Base-by-base conservation (phyloP, 2,888 invertebrate species). In the Hermodice carunculata region DNA sequence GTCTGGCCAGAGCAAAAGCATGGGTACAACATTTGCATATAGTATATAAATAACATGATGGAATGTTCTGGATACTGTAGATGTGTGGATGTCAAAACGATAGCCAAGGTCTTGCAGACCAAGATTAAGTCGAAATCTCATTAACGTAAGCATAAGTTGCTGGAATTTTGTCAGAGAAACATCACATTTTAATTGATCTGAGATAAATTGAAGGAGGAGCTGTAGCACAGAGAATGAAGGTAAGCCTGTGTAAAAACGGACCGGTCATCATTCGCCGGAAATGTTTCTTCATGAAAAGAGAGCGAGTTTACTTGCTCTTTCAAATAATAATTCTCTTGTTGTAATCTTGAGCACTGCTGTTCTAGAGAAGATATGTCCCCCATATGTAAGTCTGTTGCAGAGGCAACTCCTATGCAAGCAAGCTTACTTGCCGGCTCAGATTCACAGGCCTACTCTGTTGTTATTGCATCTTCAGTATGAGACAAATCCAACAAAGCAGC, bases 111-210 rank as follows among this genome's bases (percentile, higher is more conserved):
- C 52, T 42, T 61, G 57, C 11, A 54, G 40, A 17, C 60, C 28
- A 8, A 67, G 31, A 51, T 71, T 67, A 11, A 67, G 34, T n/a
- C 69, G 29, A 1, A 71, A 40, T 22, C 56, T 64, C 62, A 71
- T 64, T 24, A 71, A 32, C 14, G 61, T 52, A 17, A 69, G 8
- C 14, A 67, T 19, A 0, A 67, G n/a, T n/a, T 43, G 37, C 22
- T 71, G 52, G 60, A 71, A 69, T 40, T 60, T 65, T 26, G 56
- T 57, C 24, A 67, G 32, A 6, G 34, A 17, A 19, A 22, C 26
- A 42, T 19, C 44, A 11, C 19, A 42, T 19, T 28, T 51, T 5
- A 67, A 56, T 28, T 48, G 3, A 4, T 48, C 32, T 44, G 48
- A 24, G 1, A 63, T 6, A 26, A 42, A 46, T 28, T 32, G 44